Base-by-base conservation (phyloP, 1,140 invertebrate genomes). In the Plodia interpunctella region DNA sequence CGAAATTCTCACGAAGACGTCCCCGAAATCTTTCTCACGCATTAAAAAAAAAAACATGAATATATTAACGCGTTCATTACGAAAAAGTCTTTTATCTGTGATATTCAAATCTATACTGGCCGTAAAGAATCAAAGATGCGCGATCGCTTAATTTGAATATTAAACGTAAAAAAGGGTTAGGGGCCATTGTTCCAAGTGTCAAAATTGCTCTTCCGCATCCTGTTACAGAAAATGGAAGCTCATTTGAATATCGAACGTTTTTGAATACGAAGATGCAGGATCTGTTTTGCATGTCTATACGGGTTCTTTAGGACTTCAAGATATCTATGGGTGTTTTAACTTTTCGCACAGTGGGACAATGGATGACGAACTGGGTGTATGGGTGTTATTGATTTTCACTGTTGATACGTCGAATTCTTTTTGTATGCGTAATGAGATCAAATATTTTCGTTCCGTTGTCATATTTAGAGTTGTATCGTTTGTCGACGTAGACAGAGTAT, bases 141-240 rank as follows among this genome's bases (percentile, higher is more conserved):
- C 51, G 58, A 59, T 62, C 59, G 63, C 66, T 71, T 73, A 74
- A 84, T 85, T 87, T 84, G 76, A 87, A 88, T 88, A 83, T 79
- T n/a, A 77, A 85, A 81, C 72, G 76, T 70, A 76, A 74, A 80
- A 82, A 53, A 53, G 81, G 81, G 81, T 84, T 74, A 62, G 53
- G 60, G 60, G 56, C 69, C 73, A 86, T 87, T 88, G 80, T 88
- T 80, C 68, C 63, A 68, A 85, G 86, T 88, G 86, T 88, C 86
- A 88, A 86, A 88, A 88, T 84, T 84, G 81, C 77, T 88, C 86
- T 87, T 88, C 83, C 78, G 76, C 68, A 63, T 80, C 72, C 72
- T 68, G 70, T 72, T 69, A 77, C 68, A 78, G 72, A 61, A 60
- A 77, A 78, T 75, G 78, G 72, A 63, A 66, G 64, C 69, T 80